Evolutionary conservation across 2,888 invertebrate genomes (phyloP).

Genomic region (Cylloceria caligata): DNA sequence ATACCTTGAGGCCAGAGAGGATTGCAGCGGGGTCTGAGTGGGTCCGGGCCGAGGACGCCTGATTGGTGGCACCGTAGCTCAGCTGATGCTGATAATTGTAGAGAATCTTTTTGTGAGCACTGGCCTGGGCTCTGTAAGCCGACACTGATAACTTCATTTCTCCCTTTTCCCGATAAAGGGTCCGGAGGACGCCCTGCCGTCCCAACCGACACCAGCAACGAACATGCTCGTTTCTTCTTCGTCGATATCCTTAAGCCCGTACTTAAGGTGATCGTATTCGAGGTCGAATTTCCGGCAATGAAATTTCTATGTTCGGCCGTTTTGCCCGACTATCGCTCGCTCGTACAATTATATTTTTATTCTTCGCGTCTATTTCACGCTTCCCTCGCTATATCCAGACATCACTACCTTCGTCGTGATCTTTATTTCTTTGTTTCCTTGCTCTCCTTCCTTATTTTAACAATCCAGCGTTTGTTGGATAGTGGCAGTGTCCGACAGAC

Average conservation of each 20-base stretch:
- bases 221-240: slow-evolving; percentile 73
- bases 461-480: not conserved
- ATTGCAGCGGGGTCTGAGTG: slow-evolving; percentile 85
- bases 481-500: not conserved
- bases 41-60: slow-evolving; percentile 84
- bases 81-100: slow-evolving; percentile 91
- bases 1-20: slow-evolving; percentile 86
- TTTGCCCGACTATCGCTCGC: slow-evolving; percentile 41
- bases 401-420: slow-evolving; percentile 23
- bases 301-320: slow-evolving; percentile 58
- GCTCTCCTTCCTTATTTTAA: not conserved
- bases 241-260: slow-evolving; percentile 70
- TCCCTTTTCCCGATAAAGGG: slow-evolving; percentile 78
- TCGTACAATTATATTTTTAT: slow-evolving; percentile 34
- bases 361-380: not conserved
- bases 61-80: slow-evolving; percentile 88
- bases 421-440: slow-evolving; percentile 48
- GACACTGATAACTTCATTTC: slow-evolving; percentile 95
- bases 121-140: slow-evolving; percentile 95
- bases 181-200: slow-evolving; percentile 75
- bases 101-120: slow-evolving; percentile 94
- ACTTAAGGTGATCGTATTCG: slow-evolving; percentile 66
- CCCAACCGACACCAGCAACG: slow-evolving; percentile 69
- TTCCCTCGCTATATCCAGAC: not conserved
- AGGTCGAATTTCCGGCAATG: slow-evolving; percentile 52